Base-by-base conservation (phyloP, 2,888 invertebrate species). In the Chymomyza procnemis region DNA sequence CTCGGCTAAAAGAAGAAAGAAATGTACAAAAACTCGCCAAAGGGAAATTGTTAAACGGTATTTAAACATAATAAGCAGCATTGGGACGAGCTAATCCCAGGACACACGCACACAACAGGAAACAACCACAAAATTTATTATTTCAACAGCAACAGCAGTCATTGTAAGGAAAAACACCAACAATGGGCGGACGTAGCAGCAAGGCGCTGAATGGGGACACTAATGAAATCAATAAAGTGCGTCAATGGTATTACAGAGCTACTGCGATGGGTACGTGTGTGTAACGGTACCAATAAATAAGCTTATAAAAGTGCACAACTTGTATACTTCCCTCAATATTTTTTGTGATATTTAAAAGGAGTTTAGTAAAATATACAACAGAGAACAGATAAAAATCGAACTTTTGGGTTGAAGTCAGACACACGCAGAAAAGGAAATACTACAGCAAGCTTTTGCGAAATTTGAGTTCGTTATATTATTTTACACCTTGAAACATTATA, bases 11-110 rank as follows among this genome's bases (percentile, higher is more conserved):
- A 62, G 63, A 55, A 34, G 56, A 56, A 63, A 59, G 63, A 66
- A 50, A 67, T 54, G 34, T 48, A 58, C 55, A 50, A 70, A 71
- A 75, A 71, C 66, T 68, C 61, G 78, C 81, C 84, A 73, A 74
- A 77, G 85, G 87, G 80, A 88, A 87, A 82, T 87, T 85, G 87
- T 86, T 88, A 88, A 88, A 87, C 88, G 87, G 85, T 87, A 87
- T 88, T 88, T 88, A 88, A 87, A 73, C 78, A 74, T 74, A 74
- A 76, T 70, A 73, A 76, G 74, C 68, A 71, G 64, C 50, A 55
- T 22, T 19, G 52, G 59, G 52, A 59, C 59, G 59, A 48, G 82
- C 78, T 81, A 83, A 83, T 83, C 83, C 83, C 83, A 76, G 61
- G 71, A 66, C 83, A 59, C 82, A 82, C 83, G 85, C 77, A 78